Base-by-base conservation (phyloP, 2,113 vertebrate species). In the Bufo bufo region DNA sequence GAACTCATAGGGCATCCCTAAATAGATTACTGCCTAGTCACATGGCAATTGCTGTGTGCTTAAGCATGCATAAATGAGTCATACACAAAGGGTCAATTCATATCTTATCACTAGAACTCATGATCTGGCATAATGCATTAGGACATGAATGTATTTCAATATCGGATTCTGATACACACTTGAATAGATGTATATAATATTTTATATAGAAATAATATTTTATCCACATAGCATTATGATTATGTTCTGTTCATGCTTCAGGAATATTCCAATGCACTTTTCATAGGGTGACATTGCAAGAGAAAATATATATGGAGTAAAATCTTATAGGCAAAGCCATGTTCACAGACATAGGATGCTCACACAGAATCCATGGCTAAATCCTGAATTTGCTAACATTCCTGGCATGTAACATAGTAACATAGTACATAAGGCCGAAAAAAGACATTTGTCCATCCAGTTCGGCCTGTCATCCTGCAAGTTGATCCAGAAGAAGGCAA, bases 1-100 rank as follows among this genome's bases (percentile, higher is more conserved):
- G 47, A 54, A 52, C 71, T 14, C 49, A 71, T 54, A n/a, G 14
- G 47, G 13, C 3, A 52, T 84, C 82, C n/a, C 54, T 50, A 71
- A 84, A 84, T 84, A 84, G 65, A 71, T 54, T 7, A 69, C 65
- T 84, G 63, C 54, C 49, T n/a, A 23, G 82, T 84, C 82, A 84
- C 54, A 84, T 33, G 63, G 63, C 82, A 54, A 33, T 66, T 84
- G 56, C 63, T 54, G 61, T 52, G 20, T n/a, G 81, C 63, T 82
- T 23, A 66, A 33, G 52, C 69, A 58, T 59, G 83, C 69, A 75
- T 66, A 58, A 49, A 72, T 84, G 82, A 71, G 82, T 85, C 83
- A 85, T 23, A 71, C 82, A 84, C 59, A 72, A 43, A 56, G 14
- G 20, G 50, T 59, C 43, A 75, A 23, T 85, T 58, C 50, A 56